These are phyloP conservation scores for Capreolus pygargus DNA, from an alignment of 2,113 vertebrate species.

Conservation along the genomic window DNA sequence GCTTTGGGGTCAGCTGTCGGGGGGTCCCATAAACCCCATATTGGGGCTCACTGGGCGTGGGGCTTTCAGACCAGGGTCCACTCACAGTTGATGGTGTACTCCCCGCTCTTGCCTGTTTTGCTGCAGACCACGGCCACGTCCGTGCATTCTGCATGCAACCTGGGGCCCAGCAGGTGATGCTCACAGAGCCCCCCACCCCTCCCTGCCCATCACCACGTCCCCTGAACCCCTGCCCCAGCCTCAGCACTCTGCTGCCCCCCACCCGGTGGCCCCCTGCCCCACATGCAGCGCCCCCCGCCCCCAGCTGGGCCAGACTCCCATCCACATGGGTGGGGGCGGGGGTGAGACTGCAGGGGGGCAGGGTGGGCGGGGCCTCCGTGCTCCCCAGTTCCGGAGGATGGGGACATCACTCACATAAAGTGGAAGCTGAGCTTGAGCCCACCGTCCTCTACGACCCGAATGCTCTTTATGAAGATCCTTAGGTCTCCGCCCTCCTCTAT, in stretches of 20 bases:
- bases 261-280: rapidly evolving
- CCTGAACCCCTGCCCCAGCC: background rate
- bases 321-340: background rate
- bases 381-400: rapidly evolving
- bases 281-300: background rate
- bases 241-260: background rate
- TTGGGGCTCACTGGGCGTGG: background rate
- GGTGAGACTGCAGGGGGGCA: background rate
- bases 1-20: background rate
- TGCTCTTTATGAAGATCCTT: background rate
- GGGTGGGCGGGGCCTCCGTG: rapidly evolving
- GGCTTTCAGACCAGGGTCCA: background rate
- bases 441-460: rapidly evolving
- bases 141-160: background rate
- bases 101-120: rapidly evolving
- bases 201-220: rapidly evolving
- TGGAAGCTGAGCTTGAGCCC: background rate
- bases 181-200: no score
- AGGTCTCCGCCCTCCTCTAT: background rate
- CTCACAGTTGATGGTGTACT: background rate
- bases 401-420: background rate
- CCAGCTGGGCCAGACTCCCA: background rate
- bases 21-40: background rate
- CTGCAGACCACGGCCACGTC: background rate
- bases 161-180: background rate